Evolutionary conservation across 2,797 vertebrate species (phyloP), one percentile per base, ranked within the genome.

Genomic region (Sternarchorhynchus goeldii): DNA sequence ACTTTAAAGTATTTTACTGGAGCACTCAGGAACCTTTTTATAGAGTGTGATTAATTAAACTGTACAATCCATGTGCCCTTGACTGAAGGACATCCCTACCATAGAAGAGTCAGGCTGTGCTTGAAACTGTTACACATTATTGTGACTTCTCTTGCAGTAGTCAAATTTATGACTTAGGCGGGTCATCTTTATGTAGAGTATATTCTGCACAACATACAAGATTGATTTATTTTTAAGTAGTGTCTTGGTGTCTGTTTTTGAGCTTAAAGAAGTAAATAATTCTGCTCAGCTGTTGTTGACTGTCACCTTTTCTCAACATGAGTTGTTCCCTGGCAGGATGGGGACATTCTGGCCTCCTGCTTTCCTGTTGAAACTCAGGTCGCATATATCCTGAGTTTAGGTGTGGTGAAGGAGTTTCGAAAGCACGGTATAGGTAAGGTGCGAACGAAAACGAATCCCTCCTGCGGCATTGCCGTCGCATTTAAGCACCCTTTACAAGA

Each of bases 361-460:
- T 99, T 99, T 87, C 95, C 96, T 66, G 92, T 97, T 86, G 97
- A 99, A 85, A 99, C 97, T 81, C 97, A 99, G 89, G 96, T 99
- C 79, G 97, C 97, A 5, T 99, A 99, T 91, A 99, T 99, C 88
- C 92, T 99, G 78, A 99, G 98, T 83, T 94, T 99, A 83, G 98
- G 97, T 80, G 97, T 99, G 85, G 96, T 98, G 85, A 99, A 99
- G 90, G 97, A 99, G 62, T 99, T 99, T 93, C 94, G 98, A 76
- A 99, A 99, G 88, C 98, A 98, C 45, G 97, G 98, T 88, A 97
- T 99, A 90, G 98, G 98, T 99, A 94, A 93, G 92, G 29, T 16
- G 7, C 57, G 32, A 63, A 53, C 3, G 6, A 12, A 32, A n/a
- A 67, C 7, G 25, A 36, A 50, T 31, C 4, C 32, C 21, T 60